Evolutionary conservation across 1,140 invertebrate species (phyloP).

Genomic region (Saccostrea cuccullata): DNA sequence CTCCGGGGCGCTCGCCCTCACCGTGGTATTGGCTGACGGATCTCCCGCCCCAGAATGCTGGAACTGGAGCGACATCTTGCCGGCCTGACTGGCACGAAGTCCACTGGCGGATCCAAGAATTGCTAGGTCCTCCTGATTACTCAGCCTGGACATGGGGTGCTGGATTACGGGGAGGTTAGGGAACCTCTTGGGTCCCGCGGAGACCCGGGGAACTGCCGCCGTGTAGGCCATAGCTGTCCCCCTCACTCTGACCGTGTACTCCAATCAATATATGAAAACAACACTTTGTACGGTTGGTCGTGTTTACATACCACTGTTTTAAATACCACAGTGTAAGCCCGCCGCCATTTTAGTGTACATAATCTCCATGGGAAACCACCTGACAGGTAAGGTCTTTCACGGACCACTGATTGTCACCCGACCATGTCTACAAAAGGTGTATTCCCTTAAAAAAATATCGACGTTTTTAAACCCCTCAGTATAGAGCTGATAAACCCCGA

Average conservation of each 20-base stretch:
- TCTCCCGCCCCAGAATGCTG: not conserved
- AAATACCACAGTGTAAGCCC: not conserved
- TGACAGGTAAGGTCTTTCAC: not conserved
- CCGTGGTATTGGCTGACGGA: not conserved
- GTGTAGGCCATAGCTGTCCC: slow-evolving; percentile 38
- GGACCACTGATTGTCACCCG: not conserved
- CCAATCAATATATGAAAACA: not conserved
- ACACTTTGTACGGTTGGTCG: not conserved
- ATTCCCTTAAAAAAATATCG: not conserved
- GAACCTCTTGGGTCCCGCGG: slow-evolving; percentile 10
- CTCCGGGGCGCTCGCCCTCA: slow-evolving; percentile 46
- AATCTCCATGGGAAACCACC: slow-evolving; percentile 43
- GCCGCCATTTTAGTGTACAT: slow-evolving; percentile 47
- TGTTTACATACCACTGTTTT: slow-evolving; percentile 23
- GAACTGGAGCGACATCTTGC: not conserved
- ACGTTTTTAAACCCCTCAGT: not conserved
- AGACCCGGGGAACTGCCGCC: slow-evolving; percentile 51
- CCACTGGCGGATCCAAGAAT: slow-evolving; percentile 50
- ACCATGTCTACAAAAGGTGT: slow-evolving; percentile 9
- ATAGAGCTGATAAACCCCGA: too few species aligned
- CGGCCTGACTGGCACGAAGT: not conserved
- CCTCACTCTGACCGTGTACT: not conserved
- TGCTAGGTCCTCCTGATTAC: slow-evolving; percentile 38
- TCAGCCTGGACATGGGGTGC: slow-evolving; percentile 54
- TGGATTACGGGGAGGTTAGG: slow-evolving; percentile 48